Percentiles rank a stretch among this genome's conserved stretches.
phyloP scores from a whole-genome alignment of 2,797 vertebrate species.

The Sparus aurata region DNA sequence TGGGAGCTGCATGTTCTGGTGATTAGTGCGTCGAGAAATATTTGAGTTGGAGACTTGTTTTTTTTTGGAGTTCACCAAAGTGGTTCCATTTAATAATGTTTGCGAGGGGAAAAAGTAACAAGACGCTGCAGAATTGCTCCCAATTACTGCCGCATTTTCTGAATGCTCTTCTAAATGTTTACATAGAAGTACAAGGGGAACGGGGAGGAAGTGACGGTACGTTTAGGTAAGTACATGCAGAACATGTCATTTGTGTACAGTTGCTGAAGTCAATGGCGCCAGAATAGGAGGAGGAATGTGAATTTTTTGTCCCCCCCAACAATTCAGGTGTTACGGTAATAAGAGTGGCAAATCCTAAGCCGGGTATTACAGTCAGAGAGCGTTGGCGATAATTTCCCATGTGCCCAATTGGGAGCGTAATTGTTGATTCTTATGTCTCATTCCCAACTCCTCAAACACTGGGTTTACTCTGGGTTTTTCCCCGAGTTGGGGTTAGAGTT shows the following conservation, averaged over 20 bases:
- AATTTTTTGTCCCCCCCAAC: too few species aligned
- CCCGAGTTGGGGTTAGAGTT: too few species aligned
- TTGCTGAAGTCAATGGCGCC: not conserved
- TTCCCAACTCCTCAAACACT: too few species aligned
- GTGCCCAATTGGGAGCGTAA: too few species aligned
- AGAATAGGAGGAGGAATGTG: too few species aligned
- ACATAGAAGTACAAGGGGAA: not conserved
- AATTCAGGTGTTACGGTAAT: too few species aligned
- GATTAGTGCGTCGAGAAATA: constrained; percentile 49
- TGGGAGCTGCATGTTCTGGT: constrained; percentile 46
- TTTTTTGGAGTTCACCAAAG: constrained; percentile 35
- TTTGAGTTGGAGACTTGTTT: constrained; percentile 41
- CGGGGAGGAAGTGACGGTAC: not conserved
- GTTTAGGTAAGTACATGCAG: not conserved
- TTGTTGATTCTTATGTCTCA: too few species aligned
- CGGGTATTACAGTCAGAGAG: too few species aligned
- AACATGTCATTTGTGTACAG: not conserved
- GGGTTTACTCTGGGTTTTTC: too few species aligned
- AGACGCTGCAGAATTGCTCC: not conserved
- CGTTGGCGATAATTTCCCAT: too few species aligned
- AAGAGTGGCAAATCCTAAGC: too few species aligned
- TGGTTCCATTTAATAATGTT: constrained; percentile 30
- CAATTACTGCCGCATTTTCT: not conserved
- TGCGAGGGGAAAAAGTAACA: not conserved
- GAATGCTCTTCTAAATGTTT: not conserved